Evolutionary conservation across 1,140 invertebrate genomes (phyloP), one percentile per base, ranked within the genome.

Genomic region (Ruditapes philippinarum): DNA sequence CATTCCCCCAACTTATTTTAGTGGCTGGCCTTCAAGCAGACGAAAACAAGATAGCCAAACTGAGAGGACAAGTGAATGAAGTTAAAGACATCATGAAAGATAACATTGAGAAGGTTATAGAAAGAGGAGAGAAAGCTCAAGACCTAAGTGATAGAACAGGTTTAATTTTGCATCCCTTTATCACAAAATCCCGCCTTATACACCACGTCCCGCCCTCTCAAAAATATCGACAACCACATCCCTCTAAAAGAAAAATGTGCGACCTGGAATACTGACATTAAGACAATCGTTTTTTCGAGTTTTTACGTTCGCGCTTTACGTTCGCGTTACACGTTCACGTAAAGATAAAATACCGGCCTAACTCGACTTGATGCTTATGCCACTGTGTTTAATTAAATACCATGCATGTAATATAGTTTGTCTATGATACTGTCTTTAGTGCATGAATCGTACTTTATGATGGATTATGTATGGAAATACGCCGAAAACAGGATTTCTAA

Each of bases 31-130:
- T 70, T 38, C 9, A 40, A 28, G 1, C 14, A 1, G n/a, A n/a
- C n/a, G 62, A 51, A 4, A 42, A 83, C 36, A 38, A n/a, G 36
- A 57, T 89, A 19, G 11, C 36, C 7, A 78, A 38, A 28, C 40
- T 89, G 51, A 54, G 79, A 33, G 40, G 38, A 19, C 88, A 89
- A 62, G 88, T 89, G 7, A 33, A 68, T 25, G 88, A 84, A n/a
- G 70, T 89, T 0, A 89, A 89, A 31, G 57, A 38, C 25, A 84
- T 89, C 19, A 62, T 89, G 70, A 89, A 78, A 76, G 81, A 89
- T 62, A 89, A 89, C 31, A 79, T 89, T 0, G 88, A 82, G 25
- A 89, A 89, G 40, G 81, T 89, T 22, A 49, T 89, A 25, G 88
- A 89, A 11, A 74, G 88, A 78, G 88, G 73, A 1, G 81, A 84